Evolutionary conservation across 1,140 invertebrate species (phyloP).

Genomic region (Pseudobourletiella spinata): DNA sequence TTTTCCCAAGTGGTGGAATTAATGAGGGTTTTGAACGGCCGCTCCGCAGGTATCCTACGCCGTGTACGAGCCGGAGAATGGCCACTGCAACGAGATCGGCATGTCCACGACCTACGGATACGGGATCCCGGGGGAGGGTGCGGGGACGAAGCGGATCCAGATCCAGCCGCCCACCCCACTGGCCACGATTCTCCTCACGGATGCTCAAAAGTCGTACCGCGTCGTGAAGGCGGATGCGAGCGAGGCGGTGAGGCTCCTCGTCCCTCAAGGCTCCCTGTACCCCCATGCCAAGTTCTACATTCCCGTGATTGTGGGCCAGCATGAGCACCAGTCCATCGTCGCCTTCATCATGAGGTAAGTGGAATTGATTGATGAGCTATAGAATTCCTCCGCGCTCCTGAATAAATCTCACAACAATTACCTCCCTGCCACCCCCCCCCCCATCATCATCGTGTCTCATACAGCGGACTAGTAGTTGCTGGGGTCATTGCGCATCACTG

Average conservation of each 20-base stretch:
- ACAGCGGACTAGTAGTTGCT: too few relatives aligned
- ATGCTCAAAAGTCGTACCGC: conserved; percentile 67
- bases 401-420: too few relatives aligned
- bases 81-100: conserved; percentile 36
- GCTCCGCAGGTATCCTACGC: conserved; percentile 67
- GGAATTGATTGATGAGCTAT: conserved; percentile 19
- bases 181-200: conserved; percentile 59
- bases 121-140: conserved; percentile 50
- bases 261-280: conserved; percentile 76
- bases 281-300: conserved; percentile 77
- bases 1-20: too few relatives aligned
- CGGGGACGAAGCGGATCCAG: conserved; percentile 54
- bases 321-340: conserved; percentile 49
- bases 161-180: conserved; percentile 65
- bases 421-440: too few relatives aligned
- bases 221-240: conserved; percentile 62
- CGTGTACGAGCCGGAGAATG: conserved; percentile 58
- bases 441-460: too few relatives aligned
- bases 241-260: conserved; percentile 63
- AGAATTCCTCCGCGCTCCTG: too few relatives aligned
- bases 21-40: too few relatives aligned
- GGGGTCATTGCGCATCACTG: too few relatives aligned
- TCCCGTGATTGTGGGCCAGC: conserved; percentile 64
- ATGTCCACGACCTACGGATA: conserved; percentile 34
- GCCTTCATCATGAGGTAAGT: conserved; percentile 74